Evolutionary conservation across 2,113 vertebrate species (phyloP).

Genomic region (Tragulus kanchil): DNA sequence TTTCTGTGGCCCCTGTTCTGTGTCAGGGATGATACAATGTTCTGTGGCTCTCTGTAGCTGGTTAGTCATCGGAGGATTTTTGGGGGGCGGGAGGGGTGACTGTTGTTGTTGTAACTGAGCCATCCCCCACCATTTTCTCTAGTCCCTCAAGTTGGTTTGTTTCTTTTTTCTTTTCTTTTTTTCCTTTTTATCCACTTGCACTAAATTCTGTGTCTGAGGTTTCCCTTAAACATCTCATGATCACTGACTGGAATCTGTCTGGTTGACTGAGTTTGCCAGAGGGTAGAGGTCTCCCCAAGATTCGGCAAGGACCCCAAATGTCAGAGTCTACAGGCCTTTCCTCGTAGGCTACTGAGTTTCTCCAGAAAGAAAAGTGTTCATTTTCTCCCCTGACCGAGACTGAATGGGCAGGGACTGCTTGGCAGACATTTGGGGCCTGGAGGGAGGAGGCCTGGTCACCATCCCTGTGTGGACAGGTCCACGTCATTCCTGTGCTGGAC

Average conservation of each 20-base stretch:
- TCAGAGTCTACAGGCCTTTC: neutral
- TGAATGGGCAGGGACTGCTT: neutral
- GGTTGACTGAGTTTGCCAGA: neutral
- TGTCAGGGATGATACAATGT: neutral
- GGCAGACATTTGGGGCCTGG: neutral
- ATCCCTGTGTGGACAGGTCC: neutral
- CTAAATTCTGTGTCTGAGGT: neutral
- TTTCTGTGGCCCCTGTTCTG: neutral
- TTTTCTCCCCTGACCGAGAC: neutral
- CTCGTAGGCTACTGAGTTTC: neutral
- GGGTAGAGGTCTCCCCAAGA: neutral
- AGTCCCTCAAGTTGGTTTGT: neutral
- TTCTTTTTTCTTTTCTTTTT: neutral
- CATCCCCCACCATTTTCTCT: neutral
- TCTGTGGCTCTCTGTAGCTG: neutral
- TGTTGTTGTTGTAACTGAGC: neutral
- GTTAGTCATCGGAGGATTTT: neutral
- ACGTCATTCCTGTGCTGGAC: neutral
- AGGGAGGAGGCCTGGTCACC: neutral
- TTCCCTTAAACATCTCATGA: neutral
- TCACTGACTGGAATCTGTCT: neutral
- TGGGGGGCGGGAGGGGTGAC: neutral
- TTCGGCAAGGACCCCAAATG: neutral
- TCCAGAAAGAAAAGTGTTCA: neutral
- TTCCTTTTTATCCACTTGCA: neutral